Base-by-base conservation (phyloP, 2,797 vertebrate species). In the Chaetodon trifasciatus region DNA sequence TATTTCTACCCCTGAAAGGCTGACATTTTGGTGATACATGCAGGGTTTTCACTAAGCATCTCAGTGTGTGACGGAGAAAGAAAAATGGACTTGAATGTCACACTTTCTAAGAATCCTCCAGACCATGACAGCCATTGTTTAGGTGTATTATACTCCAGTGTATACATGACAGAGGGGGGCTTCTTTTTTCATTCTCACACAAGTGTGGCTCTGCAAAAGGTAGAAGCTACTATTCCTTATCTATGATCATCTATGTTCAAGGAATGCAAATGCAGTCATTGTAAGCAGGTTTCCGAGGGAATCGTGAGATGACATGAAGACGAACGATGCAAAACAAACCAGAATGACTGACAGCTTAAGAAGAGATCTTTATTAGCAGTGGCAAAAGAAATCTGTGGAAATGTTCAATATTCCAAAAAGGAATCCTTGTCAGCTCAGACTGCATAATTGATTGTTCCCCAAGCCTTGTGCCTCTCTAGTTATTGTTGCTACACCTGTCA, bases 21-120 rank as follows among this genome's bases (percentile, higher is more conserved):
- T 83, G 80, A 71, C 73, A 82, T 82, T 84, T 85, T 35, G 66
- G 15, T 64, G 60, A 82, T 21, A 47, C 35, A 6, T 69, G 62
- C 66, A 74, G 56, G 35, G 23, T 57, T 58, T 83, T 52, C 37
- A 63, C 44, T 39, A 47, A 19, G 5, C 23, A 19, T 61, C 61
- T 77, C 39, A 62, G 44, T 67, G 65, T 79, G 57, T 64, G 71
- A 47, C 67, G n/a, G 19, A 58, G 56, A 71, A 39, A 62, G 60
- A 76, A 76, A 84, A 83, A 68, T 23, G 2, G 17, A 69, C 64
- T 60, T 84, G 72, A 90, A 85, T 81, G 74, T 79, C 80, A 85
- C 17, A 70, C 57, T 83, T 83, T 83, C 63, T 46, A 50, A 47
- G 56, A 78, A 60, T 88, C 52, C 52, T 56, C 40, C 1, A 46